These are phyloP conservation scores for Adela reaumurella DNA, from an alignment of 2,888 invertebrate genomes.

Conservation along the genomic window DNA sequence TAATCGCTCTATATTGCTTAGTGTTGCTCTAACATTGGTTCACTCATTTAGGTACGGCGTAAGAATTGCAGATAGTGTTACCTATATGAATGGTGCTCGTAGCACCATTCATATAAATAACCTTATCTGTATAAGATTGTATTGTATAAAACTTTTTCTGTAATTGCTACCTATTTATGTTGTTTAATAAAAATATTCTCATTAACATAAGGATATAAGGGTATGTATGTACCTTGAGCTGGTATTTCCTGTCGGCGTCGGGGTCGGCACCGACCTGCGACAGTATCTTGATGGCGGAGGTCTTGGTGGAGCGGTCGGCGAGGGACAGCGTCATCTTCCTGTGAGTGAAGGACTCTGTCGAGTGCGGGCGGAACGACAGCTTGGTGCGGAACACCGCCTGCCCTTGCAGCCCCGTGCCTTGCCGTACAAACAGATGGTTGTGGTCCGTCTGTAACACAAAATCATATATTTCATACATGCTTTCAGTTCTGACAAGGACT, in stretches of 20 bases:
- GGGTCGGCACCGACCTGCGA: slow-evolving; percentile 94
- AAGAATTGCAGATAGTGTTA: too few relatives aligned
- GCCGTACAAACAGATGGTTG: slow-evolving; percentile 95
- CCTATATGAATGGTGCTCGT: too few relatives aligned
- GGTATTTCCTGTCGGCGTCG: slow-evolving; percentile 84
- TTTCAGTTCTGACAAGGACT: too few relatives aligned
- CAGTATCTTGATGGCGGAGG: slow-evolving; percentile 92
- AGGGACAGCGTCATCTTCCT: slow-evolving; percentile 97
- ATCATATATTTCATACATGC: not conserved
- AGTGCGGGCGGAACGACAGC: slow-evolving; percentile 95
- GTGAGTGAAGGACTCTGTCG: slow-evolving; percentile 98
- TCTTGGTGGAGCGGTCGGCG: slow-evolving; percentile 92
- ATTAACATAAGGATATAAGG: not conserved
- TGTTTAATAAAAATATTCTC: not conserved
- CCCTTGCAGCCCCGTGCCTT: slow-evolving; percentile 96
- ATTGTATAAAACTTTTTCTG: too few relatives aligned
- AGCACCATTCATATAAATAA: too few relatives aligned
- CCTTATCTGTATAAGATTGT: too few relatives aligned
- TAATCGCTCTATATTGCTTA: too few relatives aligned
- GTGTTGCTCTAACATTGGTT: too few relatives aligned
- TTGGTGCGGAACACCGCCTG: slow-evolving; percentile 97
- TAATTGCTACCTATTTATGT: too few relatives aligned
- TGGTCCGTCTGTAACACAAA: slow-evolving; percentile 73
- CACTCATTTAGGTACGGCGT: too few relatives aligned
- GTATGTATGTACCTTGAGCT: slow-evolving; percentile 94